A percentile compares a stretch with the other conserved stretches of the same genome.
Evolutionary conservation across 2,113 vertebrate genomes (phyloP).

Genomic region (Rhineura floridana): DNA sequence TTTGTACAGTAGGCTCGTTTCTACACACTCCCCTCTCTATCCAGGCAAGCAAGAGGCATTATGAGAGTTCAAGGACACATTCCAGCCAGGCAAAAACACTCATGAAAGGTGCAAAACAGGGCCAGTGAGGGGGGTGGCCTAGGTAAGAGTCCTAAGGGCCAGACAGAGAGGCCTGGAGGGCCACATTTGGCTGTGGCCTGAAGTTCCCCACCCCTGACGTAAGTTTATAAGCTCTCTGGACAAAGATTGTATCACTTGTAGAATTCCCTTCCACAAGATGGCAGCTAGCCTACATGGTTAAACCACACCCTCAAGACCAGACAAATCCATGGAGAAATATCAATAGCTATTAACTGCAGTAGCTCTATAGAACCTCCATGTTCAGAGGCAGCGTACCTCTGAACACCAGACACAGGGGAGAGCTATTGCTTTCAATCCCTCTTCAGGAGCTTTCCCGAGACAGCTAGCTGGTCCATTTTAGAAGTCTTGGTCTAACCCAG

Average conservation of each 20-base stretch:
- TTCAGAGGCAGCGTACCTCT: neutral
- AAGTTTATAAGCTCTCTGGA: neutral
- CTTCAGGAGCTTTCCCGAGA: neutral
- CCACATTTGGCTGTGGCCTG: too few relatives aligned
- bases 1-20: too few relatives aligned
- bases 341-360: neutral
- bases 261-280: neutral
- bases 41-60: too few relatives aligned
- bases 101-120: too few relatives aligned
- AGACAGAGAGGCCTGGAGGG: too few relatives aligned
- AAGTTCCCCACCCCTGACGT: neutral
- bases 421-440: neutral
- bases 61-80: too few relatives aligned
- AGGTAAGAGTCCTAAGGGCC: too few relatives aligned
- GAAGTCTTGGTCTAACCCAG: too few relatives aligned
- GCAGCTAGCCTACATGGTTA: neutral
- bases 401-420: neutral
- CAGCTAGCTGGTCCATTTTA: neutral
- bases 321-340: neutral
- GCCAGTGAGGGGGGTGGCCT: too few relatives aligned
- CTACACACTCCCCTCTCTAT: too few relatives aligned
- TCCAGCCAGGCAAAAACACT: too few relatives aligned
- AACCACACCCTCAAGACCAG: neutral
- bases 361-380: neutral
- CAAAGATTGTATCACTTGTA: neutral